Base-by-base conservation (phyloP, 2,113 vertebrate genomes). In the Erythrocercus mccallii region DNA sequence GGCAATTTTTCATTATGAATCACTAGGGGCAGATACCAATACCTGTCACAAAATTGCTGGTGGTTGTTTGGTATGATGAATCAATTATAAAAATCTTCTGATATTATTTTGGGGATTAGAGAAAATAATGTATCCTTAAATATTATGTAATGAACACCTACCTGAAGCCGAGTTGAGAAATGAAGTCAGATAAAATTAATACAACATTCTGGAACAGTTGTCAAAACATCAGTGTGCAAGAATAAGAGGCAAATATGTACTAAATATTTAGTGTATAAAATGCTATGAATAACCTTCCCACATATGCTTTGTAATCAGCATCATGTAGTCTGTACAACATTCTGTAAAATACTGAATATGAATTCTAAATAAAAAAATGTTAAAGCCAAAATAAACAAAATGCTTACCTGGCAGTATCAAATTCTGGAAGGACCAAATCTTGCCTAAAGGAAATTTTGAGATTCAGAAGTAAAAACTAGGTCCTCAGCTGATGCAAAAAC, bases 1-100 rank as follows among this genome's bases (percentile, higher is more conserved):
- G 88, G 80, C 72, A 88, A 65, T 51, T 96, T 81, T 94, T 94
- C 72, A 44, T 70, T 81, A 62, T 44, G 69, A 94, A 84, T 84
- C 76, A 86, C 68, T 71, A 68, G 65, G 40, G 48, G 81, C 65
- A 86, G 68, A 60, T 88, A 94, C 37, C 69, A 81, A 65, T 88
- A 81, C 9, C 73, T 87, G 77, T 85, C 73, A 71, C 44, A 86
- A 92, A 83, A 51, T 18, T 50, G 15, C 18, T 4, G 1, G 35
- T 47, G 68, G 79, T 44, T 90, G 33, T 57, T 54, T 56, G 83
- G 18, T 88, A 37, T 88, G 82, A 94, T 24, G 50, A 81, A 84
- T 74, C 53, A 48, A 74, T 81, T 74, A 84, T 12, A 77, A 81
- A 95, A 70, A 45, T 57, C 12, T 78, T 48, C 40, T 71, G 51